These are phyloP conservation scores for Hylyphantes graminicola DNA, from an alignment of 1,140 invertebrate species.

Conservation along the genomic window DNA sequence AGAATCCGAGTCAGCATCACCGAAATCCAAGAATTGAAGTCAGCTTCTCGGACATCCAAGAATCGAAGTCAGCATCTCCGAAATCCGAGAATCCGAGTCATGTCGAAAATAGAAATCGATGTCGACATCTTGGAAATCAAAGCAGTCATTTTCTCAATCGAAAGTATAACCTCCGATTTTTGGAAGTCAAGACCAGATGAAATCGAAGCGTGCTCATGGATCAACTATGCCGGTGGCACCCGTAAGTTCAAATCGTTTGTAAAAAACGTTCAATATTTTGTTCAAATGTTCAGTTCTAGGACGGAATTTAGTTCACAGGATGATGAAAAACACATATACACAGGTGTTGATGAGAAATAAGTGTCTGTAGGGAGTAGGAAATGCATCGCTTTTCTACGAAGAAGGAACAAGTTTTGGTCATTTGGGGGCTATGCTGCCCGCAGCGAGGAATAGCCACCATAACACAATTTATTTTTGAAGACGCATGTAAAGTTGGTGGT, in stretches of 20 bases:
- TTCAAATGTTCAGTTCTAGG: slow-evolving; percentile 8
- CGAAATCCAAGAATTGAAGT: neutral
- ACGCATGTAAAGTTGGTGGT: neutral
- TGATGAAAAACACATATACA: neutral
- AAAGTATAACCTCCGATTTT: too few species aligned
- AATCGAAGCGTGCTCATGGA: too few species aligned
- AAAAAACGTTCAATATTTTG: too few species aligned
- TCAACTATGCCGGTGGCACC: too few species aligned
- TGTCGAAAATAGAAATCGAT: too few species aligned
- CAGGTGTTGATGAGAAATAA: slow-evolving; percentile 12
- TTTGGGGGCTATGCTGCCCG: slow-evolving; percentile 38
- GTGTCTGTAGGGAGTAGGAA: slow-evolving; percentile 23
- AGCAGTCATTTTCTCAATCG: too few species aligned
- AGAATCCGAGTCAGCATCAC: neutral
- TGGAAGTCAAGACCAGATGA: too few species aligned
- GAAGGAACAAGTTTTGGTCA: slow-evolving; percentile 45
- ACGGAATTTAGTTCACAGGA: slow-evolving; percentile 37
- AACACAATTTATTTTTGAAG: slow-evolving; percentile 31
- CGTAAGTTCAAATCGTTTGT: too few species aligned
- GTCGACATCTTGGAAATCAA: too few species aligned
- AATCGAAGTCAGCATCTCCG: too few species aligned
- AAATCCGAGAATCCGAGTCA: too few species aligned
- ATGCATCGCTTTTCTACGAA: slow-evolving; percentile 15
- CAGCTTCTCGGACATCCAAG: too few species aligned
- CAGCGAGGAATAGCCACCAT: slow-evolving; percentile 56